A percentile compares a stretch with the other conserved stretches of the same genome.
Conservation (phyloP, 53 echinoderm and acorn worm species). For the Temnopleurus reevesii region DNA sequence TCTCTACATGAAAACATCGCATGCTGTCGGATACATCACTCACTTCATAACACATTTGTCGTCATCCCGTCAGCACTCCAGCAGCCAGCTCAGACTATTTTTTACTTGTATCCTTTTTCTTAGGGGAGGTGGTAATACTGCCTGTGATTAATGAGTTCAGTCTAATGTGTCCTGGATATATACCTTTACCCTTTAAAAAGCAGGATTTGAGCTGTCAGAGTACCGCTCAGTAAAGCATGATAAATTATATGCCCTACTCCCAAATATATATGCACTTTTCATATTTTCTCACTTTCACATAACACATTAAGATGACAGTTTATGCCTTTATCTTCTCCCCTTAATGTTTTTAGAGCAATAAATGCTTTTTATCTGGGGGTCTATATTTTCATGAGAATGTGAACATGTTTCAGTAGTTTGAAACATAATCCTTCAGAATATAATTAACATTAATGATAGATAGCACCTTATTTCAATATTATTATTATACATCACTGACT, state of each 20-base stretch:
- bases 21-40: neutral
- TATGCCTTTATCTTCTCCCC: no score
- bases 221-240: neutral
- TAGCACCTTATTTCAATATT: no score
- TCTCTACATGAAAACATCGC: no score
- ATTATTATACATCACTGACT: no score
- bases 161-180: conserved; percentile 4
- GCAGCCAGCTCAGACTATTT: conserved; percentile 13
- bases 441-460: no score
- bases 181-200: conserved; percentile 47
- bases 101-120: neutral
- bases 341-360: no score
- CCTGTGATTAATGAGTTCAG: conserved; percentile 45
- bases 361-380: no score
- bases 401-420: no score
- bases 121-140: conserved; percentile 9
- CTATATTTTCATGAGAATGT: no score
- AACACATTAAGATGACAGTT: no score
- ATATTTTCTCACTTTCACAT: conserved; percentile 34
- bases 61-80: neutral
- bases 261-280: conserved; percentile 45
- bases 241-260: conserved; percentile 20
- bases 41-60: neutral
- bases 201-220: conserved; percentile 21
- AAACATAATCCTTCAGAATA: no score